phyloP scores from a whole-genome alignment of 2,797 vertebrate species.

The Cyclopterus lumpus region DNA sequence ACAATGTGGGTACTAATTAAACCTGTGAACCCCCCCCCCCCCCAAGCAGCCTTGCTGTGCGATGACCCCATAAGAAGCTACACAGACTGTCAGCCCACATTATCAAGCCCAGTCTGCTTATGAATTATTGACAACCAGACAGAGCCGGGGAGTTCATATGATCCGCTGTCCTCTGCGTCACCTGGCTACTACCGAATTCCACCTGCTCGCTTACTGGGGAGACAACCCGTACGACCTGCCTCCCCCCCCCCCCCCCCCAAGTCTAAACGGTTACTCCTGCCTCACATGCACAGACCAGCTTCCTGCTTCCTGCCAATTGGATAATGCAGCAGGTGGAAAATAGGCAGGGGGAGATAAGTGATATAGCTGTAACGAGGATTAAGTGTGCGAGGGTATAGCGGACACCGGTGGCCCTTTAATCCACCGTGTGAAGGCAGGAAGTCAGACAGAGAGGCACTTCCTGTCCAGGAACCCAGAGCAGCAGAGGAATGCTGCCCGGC shows the following conservation, averaged over 20 bases:
- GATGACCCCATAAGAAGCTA: constrained; percentile 20
- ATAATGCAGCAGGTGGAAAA: constrained; percentile 32
- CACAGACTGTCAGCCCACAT: constrained; percentile 25
- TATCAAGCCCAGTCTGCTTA: constrained; percentile 35
- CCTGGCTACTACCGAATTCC: constrained; percentile 48
- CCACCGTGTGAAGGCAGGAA: constrained; percentile 52
- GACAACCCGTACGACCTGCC: background rate
- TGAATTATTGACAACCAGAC: constrained; percentile 73
- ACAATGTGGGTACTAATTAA: background rate
- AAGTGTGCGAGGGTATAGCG: constrained; percentile 57
- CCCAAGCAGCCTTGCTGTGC: constrained; percentile 5
- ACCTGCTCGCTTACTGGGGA: constrained; percentile 27
- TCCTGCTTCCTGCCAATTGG: background rate
- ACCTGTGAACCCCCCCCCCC: background rate
- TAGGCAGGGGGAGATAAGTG: constrained; percentile 33
- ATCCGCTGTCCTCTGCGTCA: constrained; percentile 67
- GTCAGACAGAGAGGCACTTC: constrained; percentile 47
- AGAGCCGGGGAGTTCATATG: constrained; percentile 65
- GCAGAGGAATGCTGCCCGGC: constrained; percentile 46
- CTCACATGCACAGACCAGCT: constrained; percentile 4
- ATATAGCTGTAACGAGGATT: constrained; percentile 67
- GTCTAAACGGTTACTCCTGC: background rate
- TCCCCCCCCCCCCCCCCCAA: background rate
- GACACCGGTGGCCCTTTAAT: constrained; percentile 76
- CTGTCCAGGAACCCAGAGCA: constrained; percentile 46